These are phyloP conservation scores for Siniperca obscura DNA, from an alignment of 2,797 vertebrate species.

Conservation along the genomic window DNA sequence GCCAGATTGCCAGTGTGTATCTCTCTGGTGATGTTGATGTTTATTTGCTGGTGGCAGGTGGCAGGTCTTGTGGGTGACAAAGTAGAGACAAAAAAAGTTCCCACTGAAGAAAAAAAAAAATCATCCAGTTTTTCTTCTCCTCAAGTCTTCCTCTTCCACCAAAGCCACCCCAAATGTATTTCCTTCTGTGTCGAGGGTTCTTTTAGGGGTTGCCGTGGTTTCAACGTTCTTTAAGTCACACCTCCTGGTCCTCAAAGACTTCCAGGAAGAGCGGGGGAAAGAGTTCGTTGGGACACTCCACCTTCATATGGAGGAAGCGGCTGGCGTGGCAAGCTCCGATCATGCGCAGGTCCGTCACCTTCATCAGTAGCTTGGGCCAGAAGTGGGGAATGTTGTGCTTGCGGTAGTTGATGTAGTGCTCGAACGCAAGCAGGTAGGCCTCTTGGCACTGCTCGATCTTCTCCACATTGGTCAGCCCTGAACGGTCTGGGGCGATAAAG, in stretches of 20 bases:
- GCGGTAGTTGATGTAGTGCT: conserved; percentile 96
- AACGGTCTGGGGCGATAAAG: conserved; percentile 85
- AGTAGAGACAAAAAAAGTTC: conserved; percentile 20
- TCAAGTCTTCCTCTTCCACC: conserved; percentile 14
- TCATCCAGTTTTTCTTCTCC: conserved; percentile 24
- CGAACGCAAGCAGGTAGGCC: conserved; percentile 93
- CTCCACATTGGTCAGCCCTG: conserved; percentile 90
- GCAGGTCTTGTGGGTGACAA: conserved; percentile 37
- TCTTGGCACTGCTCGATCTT: conserved; percentile 96
- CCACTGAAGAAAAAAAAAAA: conserved; percentile 24
- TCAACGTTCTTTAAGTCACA: conserved; percentile 75
- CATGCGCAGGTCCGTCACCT: conserved; percentile 97
- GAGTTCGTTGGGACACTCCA: conserved; percentile 94
- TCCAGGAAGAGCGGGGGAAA: conserved; percentile 94
- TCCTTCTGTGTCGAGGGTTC: conserved; percentile 12
- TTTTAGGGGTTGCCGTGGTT: background rate
- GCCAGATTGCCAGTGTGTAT: conserved; percentile 38
- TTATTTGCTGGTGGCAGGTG: conserved; percentile 69
- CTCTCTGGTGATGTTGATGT: conserved; percentile 36
- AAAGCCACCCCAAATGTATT: background rate
- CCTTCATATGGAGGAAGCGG: conserved; percentile 97
- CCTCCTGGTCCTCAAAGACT: conserved; percentile 94
- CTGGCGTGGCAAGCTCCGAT: conserved; percentile 95
- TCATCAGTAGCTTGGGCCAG: conserved; percentile 98
- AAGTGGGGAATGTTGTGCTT: conserved; percentile 98